Evolutionary conservation across 2,888 invertebrate species (phyloP).

Genomic region (Conops quadrifasciatus): DNA sequence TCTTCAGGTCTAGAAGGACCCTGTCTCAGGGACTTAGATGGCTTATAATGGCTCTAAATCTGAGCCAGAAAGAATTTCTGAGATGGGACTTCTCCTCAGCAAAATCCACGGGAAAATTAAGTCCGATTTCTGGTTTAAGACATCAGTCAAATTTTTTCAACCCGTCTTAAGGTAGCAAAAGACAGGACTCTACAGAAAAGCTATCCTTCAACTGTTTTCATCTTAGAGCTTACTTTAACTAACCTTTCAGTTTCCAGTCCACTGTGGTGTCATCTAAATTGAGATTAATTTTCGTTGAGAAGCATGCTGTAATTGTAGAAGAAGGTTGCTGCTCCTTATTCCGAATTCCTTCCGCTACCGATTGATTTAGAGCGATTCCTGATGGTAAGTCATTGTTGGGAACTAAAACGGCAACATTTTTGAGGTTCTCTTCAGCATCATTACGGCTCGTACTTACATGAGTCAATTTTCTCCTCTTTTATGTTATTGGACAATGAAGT

Average conservation of each 20-base stretch:
- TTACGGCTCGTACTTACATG: constrained; percentile 45
- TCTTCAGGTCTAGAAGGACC: too few species aligned
- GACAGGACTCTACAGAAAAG: too few species aligned
- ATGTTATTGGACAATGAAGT: constrained; percentile 42
- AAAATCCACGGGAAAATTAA: too few species aligned
- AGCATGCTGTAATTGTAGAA: constrained; percentile 62
- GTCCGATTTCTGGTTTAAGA: too few species aligned
- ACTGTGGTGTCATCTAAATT: constrained; percentile 53
- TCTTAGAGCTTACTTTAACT: not conserved
- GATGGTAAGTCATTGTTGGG: constrained; percentile 42
- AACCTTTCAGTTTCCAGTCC: constrained; percentile 59
- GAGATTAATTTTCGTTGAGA: constrained; percentile 72
- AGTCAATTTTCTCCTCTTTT: constrained; percentile 40
- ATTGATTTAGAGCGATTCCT: constrained; percentile 47
- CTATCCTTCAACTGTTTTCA: too few species aligned
- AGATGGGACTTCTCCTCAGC: too few species aligned
- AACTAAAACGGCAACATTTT: constrained; percentile 34
- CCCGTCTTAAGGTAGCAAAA: too few species aligned
- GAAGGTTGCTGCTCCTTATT: constrained; percentile 65
- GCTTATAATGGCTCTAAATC: too few species aligned
- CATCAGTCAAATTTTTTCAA: too few species aligned
- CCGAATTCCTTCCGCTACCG: constrained; percentile 67
- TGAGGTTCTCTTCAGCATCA: not conserved
- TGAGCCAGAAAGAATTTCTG: too few species aligned
- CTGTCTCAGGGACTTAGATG: too few species aligned